phyloP scores from a whole-genome alignment of 2,113 vertebrate genomes.

The Atrichornis clamosus region DNA sequence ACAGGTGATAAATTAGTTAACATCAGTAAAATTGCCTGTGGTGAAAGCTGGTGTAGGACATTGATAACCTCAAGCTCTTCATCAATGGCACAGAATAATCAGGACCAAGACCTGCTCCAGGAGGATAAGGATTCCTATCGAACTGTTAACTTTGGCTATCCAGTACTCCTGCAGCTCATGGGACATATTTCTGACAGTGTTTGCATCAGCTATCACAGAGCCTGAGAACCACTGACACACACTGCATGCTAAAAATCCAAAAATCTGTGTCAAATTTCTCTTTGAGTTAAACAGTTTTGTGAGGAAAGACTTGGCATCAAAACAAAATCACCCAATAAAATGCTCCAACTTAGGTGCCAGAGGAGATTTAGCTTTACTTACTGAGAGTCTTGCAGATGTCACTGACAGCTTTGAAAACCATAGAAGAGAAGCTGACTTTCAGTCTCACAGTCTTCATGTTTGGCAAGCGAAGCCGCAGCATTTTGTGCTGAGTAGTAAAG shows the following conservation, averaged over 20 bases:
- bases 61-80: not conserved
- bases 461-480: slow-evolving; percentile 87
- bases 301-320: not conserved
- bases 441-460: slow-evolving; percentile 87
- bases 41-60: not conserved
- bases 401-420: slow-evolving; percentile 88
- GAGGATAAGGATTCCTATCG: not conserved
- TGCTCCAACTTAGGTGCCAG: not conserved
- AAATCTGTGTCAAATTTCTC: not conserved
- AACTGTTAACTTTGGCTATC: not conserved
- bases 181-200: not conserved
- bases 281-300: not conserved
- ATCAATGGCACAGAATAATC: not conserved
- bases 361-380: slow-evolving; percentile 72
- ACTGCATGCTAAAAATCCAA: not conserved
- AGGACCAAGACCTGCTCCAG: not conserved
- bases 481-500: slow-evolving; percentile 93
- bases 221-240: not conserved
- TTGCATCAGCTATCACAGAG: not conserved
- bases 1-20: not conserved
- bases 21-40: not conserved
- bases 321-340: not conserved
- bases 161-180: not conserved
- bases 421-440: slow-evolving; percentile 86
- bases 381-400: slow-evolving; percentile 92